phyloP scores from a whole-genome alignment of 2,113 vertebrate species.

The Merops nubicus region DNA sequence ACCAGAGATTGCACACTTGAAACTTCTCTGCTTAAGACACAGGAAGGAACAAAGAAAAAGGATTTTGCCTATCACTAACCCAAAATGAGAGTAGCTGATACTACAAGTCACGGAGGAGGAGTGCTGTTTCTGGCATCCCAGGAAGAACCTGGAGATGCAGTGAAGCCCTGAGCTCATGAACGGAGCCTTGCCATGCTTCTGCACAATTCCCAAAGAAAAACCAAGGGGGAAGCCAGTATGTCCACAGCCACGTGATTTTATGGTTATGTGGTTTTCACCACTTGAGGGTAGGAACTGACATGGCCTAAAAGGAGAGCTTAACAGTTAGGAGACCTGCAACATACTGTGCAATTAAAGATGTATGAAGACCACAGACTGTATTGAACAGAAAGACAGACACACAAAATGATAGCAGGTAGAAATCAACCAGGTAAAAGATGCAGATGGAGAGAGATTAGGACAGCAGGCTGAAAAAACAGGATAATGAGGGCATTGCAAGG shows the following conservation, averaged over 20 bases:
- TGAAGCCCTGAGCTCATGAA: neutral
- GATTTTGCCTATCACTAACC: neutral
- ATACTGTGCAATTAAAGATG: neutral
- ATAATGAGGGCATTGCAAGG: neutral
- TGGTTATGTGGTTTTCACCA: neutral
- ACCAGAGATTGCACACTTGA: neutral
- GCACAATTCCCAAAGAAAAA: neutral
- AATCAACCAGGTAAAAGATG: neutral
- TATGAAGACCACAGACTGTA: neutral
- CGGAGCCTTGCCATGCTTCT: neutral
- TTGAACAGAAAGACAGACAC: neutral
- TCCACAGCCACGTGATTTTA: neutral
- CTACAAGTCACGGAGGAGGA: neutral
- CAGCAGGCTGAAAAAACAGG: neutral
- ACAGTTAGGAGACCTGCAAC: neutral
- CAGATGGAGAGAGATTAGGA: neutral
- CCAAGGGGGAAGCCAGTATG: neutral
- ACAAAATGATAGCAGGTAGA: neutral
- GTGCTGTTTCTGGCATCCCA: neutral
- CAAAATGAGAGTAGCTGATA: neutral
- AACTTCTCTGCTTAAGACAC: neutral
- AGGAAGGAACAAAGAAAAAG: neutral
- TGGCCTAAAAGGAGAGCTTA: neutral
- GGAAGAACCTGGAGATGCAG: neutral
- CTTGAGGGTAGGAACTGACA: neutral